Base-by-base conservation (phyloP, 1,140 invertebrate species). In the Neodiprion lecontei region DNA sequence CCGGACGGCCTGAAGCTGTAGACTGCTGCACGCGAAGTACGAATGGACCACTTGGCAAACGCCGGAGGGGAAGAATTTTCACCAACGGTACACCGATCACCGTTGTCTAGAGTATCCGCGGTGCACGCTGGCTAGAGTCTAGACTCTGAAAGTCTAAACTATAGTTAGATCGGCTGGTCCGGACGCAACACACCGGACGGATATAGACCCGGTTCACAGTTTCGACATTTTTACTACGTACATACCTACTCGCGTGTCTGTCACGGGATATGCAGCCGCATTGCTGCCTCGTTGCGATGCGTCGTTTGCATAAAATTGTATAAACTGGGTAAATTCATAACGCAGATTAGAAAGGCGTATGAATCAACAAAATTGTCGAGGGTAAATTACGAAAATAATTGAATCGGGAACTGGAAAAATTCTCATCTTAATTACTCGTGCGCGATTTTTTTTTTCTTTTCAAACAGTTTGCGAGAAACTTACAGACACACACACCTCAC, bases 331-430 rank as follows among this genome's bases (percentile, higher is more conserved):
- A 5, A 40, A 40, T 40, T 0, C 28, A 5, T 40, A 40, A 40
- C 5, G 2, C 28, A 40, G 28, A 40, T 40, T 21, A 21, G 17
- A 21, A 21, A 21, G 17, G 17, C 17, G 17, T 70, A 21, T 14
- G 49, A 11, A 72, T 14, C 28, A 71, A 74, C 21, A 48, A 67
- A 74, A 69, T 40, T 12, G 49, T 67, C 28, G 61, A 68, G 53
- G 49, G 0, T 47, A 65, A n/a, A 74, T 72, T 50, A 53, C 14
- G 67, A 17, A 53, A 10, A 61, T 47, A 53, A 49, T 12, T 65
- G 71, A 40, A 66, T 50, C 9, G 67, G 68, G 47, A 67, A 61
- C 28, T 67, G 7, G 69, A 48, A 47, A 61, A 7, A 23, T 17
- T 28, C 7, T 66, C 61, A 21, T 14, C 7, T 21, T 5, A 21